Conservation (phyloP, 2,113 vertebrate species). For the Circaetus gallicus region DNA sequence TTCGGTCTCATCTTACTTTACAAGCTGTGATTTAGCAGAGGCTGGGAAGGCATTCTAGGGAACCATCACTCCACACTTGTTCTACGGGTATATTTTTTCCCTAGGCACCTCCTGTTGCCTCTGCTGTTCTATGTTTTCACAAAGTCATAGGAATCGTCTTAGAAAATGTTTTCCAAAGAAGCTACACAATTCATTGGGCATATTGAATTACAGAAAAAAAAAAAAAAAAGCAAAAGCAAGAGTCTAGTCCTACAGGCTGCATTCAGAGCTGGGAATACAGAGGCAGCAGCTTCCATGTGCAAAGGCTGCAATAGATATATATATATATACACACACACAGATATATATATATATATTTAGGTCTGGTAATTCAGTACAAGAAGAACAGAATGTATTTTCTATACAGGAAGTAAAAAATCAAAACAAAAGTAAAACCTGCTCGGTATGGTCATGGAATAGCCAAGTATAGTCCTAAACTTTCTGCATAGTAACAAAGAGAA, state of each 20-base stretch:
- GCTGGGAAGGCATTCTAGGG: not conserved
- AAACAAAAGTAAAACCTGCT: not conserved
- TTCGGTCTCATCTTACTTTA: not conserved
- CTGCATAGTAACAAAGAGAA: not conserved
- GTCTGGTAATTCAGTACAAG: not conserved
- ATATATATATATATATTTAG: not conserved
- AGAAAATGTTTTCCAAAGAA: not conserved
- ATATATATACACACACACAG: not conserved
- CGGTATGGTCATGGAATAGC: not conserved
- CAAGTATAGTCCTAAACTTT: not conserved
- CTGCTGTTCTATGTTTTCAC: not conserved
- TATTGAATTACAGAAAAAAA: not conserved
- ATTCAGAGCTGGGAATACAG: not conserved
- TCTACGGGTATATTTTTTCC: not conserved
- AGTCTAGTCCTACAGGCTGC: not conserved
- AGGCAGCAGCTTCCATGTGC: not conserved
- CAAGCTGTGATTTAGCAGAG: not conserved
- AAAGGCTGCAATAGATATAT: not conserved
- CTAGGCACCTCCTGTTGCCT: slow-evolving; percentile 32
- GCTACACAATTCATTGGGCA: not conserved
- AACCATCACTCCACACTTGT: slow-evolving; percentile 1
- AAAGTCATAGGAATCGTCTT: not conserved
- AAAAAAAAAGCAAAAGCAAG: not conserved
- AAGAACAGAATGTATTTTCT: slow-evolving; percentile 31
- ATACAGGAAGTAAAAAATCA: not conserved